Evolutionary conservation across 2,888 invertebrate genomes (phyloP).

Genomic region (Amblyjoppa fuscipennis): DNA sequence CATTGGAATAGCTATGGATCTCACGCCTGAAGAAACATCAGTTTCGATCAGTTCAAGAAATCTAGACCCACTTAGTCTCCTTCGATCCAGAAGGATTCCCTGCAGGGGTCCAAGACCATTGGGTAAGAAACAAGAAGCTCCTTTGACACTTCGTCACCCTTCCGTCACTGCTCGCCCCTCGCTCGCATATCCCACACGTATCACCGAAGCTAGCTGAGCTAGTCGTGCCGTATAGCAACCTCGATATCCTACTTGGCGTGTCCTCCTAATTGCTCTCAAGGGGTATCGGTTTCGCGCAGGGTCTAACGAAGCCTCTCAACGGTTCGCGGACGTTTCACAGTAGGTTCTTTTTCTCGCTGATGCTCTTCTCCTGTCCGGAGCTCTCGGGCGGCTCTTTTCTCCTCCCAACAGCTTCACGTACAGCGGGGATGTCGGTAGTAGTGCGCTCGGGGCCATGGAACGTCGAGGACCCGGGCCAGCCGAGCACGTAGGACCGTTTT

Average conservation of each 20-base stretch:
- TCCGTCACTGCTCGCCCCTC: conserved; percentile 2
- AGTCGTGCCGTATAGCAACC: conserved; percentile 11
- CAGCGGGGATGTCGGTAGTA: not conserved
- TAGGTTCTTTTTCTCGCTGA: conserved; percentile 40
- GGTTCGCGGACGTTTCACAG: conserved; percentile 10
- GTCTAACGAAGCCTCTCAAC: conserved; percentile 65
- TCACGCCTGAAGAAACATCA: not conserved
- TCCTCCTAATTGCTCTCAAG: conserved; percentile 64
- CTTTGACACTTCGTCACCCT: conserved; percentile 34
- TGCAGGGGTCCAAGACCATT: not conserved
- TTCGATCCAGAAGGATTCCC: not conserved
- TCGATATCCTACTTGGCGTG: conserved; percentile 51
- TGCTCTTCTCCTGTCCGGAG: conserved; percentile 30
- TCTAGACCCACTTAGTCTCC: not conserved
- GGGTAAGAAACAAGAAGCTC: conserved; percentile 13
- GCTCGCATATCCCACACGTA: not conserved
- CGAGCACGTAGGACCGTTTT: conserved; percentile 64
- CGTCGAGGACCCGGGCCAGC: conserved; percentile 38
- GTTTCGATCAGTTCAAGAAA: not conserved
- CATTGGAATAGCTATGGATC: not conserved
- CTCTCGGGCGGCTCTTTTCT: conserved; percentile 22
- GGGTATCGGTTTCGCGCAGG: conserved; percentile 61
- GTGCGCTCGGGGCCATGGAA: conserved; percentile 54
- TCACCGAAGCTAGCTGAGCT: conserved; percentile 12
- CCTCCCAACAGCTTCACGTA: conserved; percentile 5